Evolutionary conservation across 64 coral and sea anemone genomes (phyloP), one percentile per base, ranked within the genome.

Genomic region (Actinia tenebrosa): DNA sequence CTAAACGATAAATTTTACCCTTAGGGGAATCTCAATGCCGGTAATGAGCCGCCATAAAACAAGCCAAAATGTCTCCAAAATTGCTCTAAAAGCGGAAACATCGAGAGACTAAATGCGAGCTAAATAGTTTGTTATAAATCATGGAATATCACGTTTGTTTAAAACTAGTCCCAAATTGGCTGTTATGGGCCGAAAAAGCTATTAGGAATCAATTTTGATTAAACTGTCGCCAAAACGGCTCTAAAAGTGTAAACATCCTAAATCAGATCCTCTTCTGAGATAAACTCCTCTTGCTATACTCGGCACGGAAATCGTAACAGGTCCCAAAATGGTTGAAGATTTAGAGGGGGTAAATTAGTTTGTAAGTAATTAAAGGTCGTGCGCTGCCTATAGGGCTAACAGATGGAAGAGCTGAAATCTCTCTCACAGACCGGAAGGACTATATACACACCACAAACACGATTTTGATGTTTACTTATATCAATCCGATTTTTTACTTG

Each of bases 121-220:
- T 81, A 81, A 81, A 81, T 81, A 81, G 45, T 81, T 81, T 53
- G 79, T 81, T 81, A 81, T 81, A 81, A 81, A 81, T 81, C 79
- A 81, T 81, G 14, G 16, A 53, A 81, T 81, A 81, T 81, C 79
- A 81, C 79, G 79, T 81, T 81, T 52, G 79, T 81, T 81, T 81
- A 81, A 81, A 50, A 81, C 79, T 81, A 81, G 79, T 45, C 79
- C 79, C 23, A 81, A 81, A 81, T 81, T 50, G 79, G 79, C 79
- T 81, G 45, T 81, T 53, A 81, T 75, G 69, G 25, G 69, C 79
- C 43, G 23, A 45, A 81, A 81, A 81, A 81, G 14, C 79, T 81
- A 81, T 81, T 81, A 81, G 50, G 79, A 81, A 53, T 53, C 79
- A 81, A 81, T 81, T 81, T 81, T 81, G 53, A 81, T 81, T 81